phyloP scores from a whole-genome alignment of 2,113 vertebrate genomes.

The Osmerus eperlanus region DNA sequence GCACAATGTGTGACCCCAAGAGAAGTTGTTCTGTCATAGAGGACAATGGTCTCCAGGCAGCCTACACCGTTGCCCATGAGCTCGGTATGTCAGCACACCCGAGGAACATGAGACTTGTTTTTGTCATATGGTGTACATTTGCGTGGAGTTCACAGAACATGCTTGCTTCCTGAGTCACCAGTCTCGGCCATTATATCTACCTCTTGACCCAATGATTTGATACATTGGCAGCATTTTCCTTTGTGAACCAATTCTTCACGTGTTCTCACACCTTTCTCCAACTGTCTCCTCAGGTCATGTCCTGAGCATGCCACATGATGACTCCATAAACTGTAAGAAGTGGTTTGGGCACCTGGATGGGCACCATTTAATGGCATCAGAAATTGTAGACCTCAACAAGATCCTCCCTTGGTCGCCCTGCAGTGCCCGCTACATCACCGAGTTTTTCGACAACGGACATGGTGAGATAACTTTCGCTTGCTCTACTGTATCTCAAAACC shows the following conservation, averaged over 20 bases:
- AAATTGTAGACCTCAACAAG: conserved; percentile 79
- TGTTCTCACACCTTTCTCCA: too few species aligned
- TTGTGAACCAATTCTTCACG: too few species aligned
- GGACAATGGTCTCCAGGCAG: conserved; percentile 84
- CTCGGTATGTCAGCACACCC: conserved; percentile 68
- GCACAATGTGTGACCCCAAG: conserved; percentile 84
- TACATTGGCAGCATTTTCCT: too few species aligned
- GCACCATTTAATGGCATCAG: conserved; percentile 82
- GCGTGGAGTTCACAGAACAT: too few species aligned
- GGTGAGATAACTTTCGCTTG: conserved; percentile 60
- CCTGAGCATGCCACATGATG: conserved; percentile 85
- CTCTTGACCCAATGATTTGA: too few species aligned
- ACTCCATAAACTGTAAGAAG: conserved; percentile 79
- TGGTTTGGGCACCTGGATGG: conserved; percentile 73
- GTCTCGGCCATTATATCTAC: background rate
- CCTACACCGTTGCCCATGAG: conserved; percentile 85
- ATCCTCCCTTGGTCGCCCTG: conserved; percentile 84
- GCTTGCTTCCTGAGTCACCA: background rate
- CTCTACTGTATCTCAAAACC: background rate
- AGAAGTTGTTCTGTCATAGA: conserved; percentile 87
- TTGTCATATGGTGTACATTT: background rate
- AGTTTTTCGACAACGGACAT: conserved; percentile 82
- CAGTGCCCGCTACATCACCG: conserved; percentile 82
- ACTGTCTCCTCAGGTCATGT: conserved; percentile 74
- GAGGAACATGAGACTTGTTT: background rate